Conservation (phyloP, 2,797 vertebrate species). For the Microchirus variegatus region DNA sequence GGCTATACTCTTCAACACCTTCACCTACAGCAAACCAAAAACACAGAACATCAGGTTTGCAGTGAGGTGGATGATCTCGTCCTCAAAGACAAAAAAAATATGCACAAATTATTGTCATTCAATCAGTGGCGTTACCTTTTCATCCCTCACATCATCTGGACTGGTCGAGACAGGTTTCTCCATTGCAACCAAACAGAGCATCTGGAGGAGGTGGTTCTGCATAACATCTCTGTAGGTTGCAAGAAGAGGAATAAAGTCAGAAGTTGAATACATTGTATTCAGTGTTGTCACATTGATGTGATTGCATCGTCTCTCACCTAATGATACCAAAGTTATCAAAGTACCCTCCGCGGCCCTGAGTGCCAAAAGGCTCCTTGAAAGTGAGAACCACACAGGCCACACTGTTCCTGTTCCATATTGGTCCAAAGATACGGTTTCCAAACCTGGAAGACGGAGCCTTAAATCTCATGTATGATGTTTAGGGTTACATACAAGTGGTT, state of each 20-base stretch:
- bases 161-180: conserved; percentile 91
- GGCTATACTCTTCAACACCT: conserved; percentile 89
- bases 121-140: conserved; percentile 83
- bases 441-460: conserved; percentile 79
- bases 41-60: neutral
- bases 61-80: neutral
- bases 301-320: conserved; percentile 76
- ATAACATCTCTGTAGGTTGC: conserved; percentile 87
- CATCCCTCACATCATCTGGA: conserved; percentile 90
- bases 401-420: conserved; percentile 93
- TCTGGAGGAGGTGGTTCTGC: conserved; percentile 97
- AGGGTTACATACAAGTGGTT: neutral
- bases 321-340: conserved; percentile 96
- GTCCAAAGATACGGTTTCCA: conserved; percentile 92
- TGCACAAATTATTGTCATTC: neutral
- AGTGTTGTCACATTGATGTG: neutral
- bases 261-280: neutral
- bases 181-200: conserved; percentile 94
- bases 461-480: neutral
- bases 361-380: conserved; percentile 95
- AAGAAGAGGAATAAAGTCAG: neutral
- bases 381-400: conserved; percentile 90
- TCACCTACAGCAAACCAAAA: conserved; percentile 82
- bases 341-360: conserved; percentile 92
- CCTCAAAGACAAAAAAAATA: neutral